Base-by-base conservation (phyloP, 2,888 invertebrate species). In the Allacma fusca region DNA sequence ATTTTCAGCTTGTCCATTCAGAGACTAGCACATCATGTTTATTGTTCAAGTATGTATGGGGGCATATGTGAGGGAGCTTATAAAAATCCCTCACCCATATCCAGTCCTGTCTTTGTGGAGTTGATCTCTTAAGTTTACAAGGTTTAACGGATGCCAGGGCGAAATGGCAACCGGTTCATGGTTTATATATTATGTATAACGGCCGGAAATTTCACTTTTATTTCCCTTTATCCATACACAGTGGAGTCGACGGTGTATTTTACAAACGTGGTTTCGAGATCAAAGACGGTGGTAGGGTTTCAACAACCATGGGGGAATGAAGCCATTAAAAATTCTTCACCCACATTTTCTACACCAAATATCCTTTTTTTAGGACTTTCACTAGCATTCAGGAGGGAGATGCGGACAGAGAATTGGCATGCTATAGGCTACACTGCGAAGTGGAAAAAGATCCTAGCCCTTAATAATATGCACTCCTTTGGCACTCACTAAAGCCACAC, bases 281-380 rank as follows among this genome's bases (percentile, higher is more conserved):
- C 62, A 62, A 62, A 62, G 62, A 24, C 50, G n/a, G 50, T 19
- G 50, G n/a, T 50, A 50, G 50, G 19, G 50, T 4, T n/a, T 5
- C 19, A 16, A 16, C 9, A 50, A 50, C 50, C 62, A 62, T 24
- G 23, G 26, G 59, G 62, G 24, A 62, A 26, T 26, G 24, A 4
- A 62, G 62, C 62, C 62, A 62, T 62, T 62, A 62, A 62, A 62
- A 62, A 62, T 62, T 62, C 62, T 62, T 62, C 62, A 62, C 62
- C 62, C 62, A 62, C 62, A 62, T 62, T 62, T 62, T 62, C 62
- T 23, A 21, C 34, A 4, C 62, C 21, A 24, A 62, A 62, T 12
- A 62, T 62, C 62, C 21, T 21, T 1, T 24, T 62, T 62, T 12
- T 62, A 24, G 62, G 62, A 62, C n/a, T 62, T n/a, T 62, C n/a